A percentile compares a stretch with the other conserved stretches of the same genome.
phyloP scores from a whole-genome alignment of 2,888 invertebrate genomes.

The Spisula solida region DNA sequence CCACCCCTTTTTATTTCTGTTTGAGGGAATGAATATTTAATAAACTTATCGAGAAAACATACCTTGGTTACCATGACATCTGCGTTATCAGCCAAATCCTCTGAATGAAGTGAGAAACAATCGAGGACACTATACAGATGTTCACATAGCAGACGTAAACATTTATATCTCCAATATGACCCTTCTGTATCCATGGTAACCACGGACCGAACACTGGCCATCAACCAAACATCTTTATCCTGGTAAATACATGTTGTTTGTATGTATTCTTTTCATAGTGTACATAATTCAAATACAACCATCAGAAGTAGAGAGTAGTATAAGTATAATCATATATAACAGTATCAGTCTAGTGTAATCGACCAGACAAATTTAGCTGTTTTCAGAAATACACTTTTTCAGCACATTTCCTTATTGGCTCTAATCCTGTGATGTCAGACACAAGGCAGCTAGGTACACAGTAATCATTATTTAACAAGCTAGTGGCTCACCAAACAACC shows the following conservation, averaged over 20 bases:
- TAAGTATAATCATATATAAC: neutral
- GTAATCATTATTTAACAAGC: too few relatives aligned
- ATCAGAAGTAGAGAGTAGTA: neutral
- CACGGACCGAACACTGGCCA: constrained; percentile 76
- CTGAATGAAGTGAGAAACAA: constrained; percentile 78
- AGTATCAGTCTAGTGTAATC: too few relatives aligned
- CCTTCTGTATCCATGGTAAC: constrained; percentile 66
- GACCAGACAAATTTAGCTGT: too few relatives aligned
- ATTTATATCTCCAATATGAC: constrained; percentile 76
- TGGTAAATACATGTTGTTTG: constrained; percentile 43
- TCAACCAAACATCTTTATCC: constrained; percentile 77
- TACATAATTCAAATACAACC: neutral
- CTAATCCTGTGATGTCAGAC: too few relatives aligned
- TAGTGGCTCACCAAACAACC: too few relatives aligned
- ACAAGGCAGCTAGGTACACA: too few relatives aligned
- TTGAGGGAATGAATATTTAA: neutral
- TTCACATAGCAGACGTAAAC: constrained; percentile 82
- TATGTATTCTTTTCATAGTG: neutral
- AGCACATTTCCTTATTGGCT: too few relatives aligned
- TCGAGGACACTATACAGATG: constrained; percentile 78
- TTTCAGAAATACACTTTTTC: too few relatives aligned
- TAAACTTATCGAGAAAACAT: neutral
- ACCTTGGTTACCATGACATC: constrained; percentile 71
- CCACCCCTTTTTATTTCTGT: too few relatives aligned
- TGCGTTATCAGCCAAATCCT: constrained; percentile 72